phyloP scores from a whole-genome alignment of 2,113 vertebrate genomes.

The Heteronetta atricapilla region DNA sequence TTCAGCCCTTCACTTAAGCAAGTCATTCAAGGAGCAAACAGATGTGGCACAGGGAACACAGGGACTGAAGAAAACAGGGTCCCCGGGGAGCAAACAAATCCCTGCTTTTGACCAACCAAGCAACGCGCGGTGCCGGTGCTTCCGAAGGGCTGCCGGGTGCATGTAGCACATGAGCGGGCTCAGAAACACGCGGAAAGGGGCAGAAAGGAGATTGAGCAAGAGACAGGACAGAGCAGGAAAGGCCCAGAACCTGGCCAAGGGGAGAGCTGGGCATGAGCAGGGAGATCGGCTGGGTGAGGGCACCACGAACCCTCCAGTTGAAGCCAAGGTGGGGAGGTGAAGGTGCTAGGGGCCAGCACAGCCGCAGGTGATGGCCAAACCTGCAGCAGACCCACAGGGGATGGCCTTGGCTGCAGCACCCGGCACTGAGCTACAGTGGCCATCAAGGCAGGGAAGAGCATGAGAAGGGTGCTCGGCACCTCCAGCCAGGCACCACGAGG shows the following conservation, averaged over 20 bases:
- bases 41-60: rapidly evolving
- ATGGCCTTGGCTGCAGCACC: rapidly evolving
- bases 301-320: not conserved
- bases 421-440: not conserved
- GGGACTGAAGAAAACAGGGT: not conserved
- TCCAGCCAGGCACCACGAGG: not conserved
- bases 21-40: constrained; percentile 44
- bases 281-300: not conserved
- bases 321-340: not conserved
- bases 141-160: rapidly evolving
- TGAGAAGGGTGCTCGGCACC: not conserved
- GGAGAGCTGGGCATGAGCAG: not conserved
- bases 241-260: not conserved
- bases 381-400: rapidly evolving
- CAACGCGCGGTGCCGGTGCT: not conserved
- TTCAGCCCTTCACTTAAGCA: constrained; percentile 56
- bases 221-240: rapidly evolving
- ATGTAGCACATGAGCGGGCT: not conserved
- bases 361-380: not conserved
- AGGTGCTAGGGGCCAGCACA: not conserved
- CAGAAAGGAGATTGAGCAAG: not conserved
- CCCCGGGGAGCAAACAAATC: constrained; percentile 30
- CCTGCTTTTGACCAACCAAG: not conserved
- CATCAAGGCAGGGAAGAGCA: not conserved
- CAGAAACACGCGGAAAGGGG: not conserved